Evolutionary conservation across 92 coral and sea anemone species (phyloP), one percentile per base, ranked within the genome.

Genomic region (Palythoa caribaeorum): DNA sequence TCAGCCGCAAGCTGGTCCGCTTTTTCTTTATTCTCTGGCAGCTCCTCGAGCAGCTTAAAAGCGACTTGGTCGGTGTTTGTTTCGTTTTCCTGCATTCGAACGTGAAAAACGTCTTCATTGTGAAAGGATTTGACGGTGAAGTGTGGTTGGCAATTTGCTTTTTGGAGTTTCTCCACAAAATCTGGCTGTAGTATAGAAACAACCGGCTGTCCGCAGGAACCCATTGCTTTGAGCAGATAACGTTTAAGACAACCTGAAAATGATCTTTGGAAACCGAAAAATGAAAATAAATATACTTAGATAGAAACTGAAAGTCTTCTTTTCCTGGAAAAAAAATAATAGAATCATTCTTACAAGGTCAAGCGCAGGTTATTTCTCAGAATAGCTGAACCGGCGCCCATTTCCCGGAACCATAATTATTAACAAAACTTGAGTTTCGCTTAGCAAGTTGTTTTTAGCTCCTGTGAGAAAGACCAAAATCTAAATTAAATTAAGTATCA

Each of bases 171-270:
- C 71, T 92, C 95, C 50, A 94, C 91, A 73, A 96, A 96, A 84
- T 94, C 93, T 53, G 98, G 96, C 88, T 96, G 98, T 12, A 93
- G 88, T 50, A 96, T 92, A 52, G 96, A 96, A 62, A 96, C 95
- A 21, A 94, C 95, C 28, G 85, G 89, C 14, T 90, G 84, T 1
- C 59, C 63, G 20, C 79, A 80, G 60, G 87, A 76, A 62, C 83
- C 73, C 79, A 86, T 63, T 1, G 65, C 72, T 36, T 21, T 19
- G 74, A 55, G 2, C 40, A 3, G 6, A 9, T 20, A 7, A 35
- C 6, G 11, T 51, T 35, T 78, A 36, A 2, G 50, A 9, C 21
- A 81, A 9, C 20, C 51, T 66, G 48, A 4, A 81, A 81, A 20
- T 28, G 28, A 44, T 12, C 5, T 6, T n/a, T 36, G 12, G 47